These are phyloP conservation scores for Lindbergichthys nudifrons DNA, from an alignment of 2,797 vertebrate species.

Conservation along the genomic window DNA sequence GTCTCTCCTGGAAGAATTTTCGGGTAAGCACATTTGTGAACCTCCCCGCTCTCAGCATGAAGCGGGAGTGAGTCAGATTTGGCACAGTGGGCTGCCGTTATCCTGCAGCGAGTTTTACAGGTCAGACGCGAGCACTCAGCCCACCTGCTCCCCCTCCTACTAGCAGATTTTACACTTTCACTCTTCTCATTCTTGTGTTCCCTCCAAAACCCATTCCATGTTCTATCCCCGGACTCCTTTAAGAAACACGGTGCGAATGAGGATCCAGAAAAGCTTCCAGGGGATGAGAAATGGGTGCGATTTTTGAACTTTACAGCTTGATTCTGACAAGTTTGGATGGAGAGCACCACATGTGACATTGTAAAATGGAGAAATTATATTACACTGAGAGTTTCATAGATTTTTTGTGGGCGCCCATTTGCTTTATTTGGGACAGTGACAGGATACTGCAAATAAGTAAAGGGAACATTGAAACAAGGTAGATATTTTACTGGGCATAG, in stretches of 20 bases:
- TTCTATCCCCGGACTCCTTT: slow-evolving; percentile 54
- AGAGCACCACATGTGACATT: slow-evolving; percentile 36
- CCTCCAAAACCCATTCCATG: slow-evolving; percentile 46
- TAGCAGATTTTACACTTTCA: slow-evolving; percentile 53
- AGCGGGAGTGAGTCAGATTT: slow-evolving; percentile 35
- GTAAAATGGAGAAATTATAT: slow-evolving; percentile 45
- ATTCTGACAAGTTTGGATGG: slow-evolving; percentile 38
- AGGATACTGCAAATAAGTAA: slow-evolving; percentile 3
- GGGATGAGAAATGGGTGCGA: slow-evolving; percentile 33
- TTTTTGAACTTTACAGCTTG: slow-evolving; percentile 39
- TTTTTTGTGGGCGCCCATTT: slow-evolving; percentile 11
- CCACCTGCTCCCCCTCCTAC: slow-evolving; percentile 56
- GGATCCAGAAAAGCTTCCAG: slow-evolving; percentile 41
- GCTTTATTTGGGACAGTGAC: slow-evolving; percentile 49
- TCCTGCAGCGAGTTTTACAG: slow-evolving; percentile 50
- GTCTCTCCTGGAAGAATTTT: slow-evolving; percentile 1
- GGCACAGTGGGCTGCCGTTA: slow-evolving; percentile 28
- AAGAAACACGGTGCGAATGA: slow-evolving; percentile 8
- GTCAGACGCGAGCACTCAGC: slow-evolving; percentile 32
- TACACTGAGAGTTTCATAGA: slow-evolving; percentile 25
- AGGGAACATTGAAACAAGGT: slow-evolving; percentile 16
- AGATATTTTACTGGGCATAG: slow-evolving; percentile 14
- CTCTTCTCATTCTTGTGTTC: slow-evolving; percentile 45
- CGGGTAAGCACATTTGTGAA: slow-evolving; percentile 23
- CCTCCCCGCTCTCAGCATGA: slow-evolving; percentile 12